Conservation (phyloP, 2,113 vertebrate genomes). For the Clarias batrachus region DNA sequence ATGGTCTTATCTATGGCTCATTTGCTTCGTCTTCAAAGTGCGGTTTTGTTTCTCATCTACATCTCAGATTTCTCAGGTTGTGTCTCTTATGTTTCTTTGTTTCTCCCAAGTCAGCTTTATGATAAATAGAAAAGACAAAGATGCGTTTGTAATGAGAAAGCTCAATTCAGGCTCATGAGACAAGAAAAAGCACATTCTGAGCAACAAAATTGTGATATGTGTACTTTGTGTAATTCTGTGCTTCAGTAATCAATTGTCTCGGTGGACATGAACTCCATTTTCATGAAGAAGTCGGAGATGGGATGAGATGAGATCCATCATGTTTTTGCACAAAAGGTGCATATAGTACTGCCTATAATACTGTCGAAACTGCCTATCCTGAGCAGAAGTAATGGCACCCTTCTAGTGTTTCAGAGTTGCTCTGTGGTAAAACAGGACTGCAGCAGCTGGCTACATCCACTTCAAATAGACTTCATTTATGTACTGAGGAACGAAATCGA, state of each 20-base stretch:
- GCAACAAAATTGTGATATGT: background rate
- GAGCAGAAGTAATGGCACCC: conserved; percentile 8
- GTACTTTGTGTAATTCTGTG: background rate
- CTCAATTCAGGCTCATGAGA: too few species aligned
- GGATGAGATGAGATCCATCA: background rate
- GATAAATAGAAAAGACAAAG: too few species aligned
- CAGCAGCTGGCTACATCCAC: background rate
- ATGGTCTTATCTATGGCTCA: too few species aligned
- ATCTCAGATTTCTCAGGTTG: too few species aligned
- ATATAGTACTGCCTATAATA: too few species aligned
- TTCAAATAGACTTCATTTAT: background rate
- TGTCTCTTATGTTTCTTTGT: too few species aligned
- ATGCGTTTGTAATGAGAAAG: too few species aligned
- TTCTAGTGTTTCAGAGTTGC: background rate
- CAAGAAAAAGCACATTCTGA: too few species aligned
- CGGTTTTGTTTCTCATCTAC: too few species aligned
- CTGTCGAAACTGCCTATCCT: background rate
- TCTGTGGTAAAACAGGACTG: background rate
- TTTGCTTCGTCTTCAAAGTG: too few species aligned
- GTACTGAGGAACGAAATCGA: background rate
- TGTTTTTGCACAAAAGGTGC: background rate
- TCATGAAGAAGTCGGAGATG: background rate
- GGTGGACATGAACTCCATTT: background rate
- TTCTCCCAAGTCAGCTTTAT: too few species aligned
- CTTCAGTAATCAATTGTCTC: background rate